These are phyloP conservation scores for Stegastes partitus DNA, from an alignment of 2,113 vertebrate species.

Conservation along the genomic window DNA sequence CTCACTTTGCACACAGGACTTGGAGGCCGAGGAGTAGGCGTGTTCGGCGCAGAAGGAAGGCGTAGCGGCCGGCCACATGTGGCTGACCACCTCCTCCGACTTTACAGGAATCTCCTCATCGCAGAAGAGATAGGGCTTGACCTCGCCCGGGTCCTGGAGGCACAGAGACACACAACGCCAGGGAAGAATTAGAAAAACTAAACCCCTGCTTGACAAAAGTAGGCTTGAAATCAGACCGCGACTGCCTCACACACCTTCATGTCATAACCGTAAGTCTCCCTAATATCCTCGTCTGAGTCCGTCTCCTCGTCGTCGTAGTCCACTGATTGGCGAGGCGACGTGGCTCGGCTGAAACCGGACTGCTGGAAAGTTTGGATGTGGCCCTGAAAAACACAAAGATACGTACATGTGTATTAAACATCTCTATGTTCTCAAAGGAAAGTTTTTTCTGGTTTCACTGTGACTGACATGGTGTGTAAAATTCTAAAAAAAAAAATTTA, in stretches of 20 bases:
- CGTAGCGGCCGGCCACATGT: constrained; percentile 95
- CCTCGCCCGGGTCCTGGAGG: constrained; percentile 93
- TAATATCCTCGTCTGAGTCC: constrained; percentile 97
- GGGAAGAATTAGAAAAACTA: neutral
- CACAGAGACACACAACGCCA: neutral
- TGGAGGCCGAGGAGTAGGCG: constrained; percentile 97
- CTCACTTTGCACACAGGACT: constrained; percentile 96
- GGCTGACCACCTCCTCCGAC: constrained; percentile 98
- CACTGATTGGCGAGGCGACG: constrained; percentile 91
- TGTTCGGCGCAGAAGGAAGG: constrained; percentile 97
- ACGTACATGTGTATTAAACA: neutral
- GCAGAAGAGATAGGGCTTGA: constrained; percentile 98
- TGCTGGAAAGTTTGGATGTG: constrained; percentile 98
- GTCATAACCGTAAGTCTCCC: constrained; percentile 96
- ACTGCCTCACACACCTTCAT: constrained; percentile 86
- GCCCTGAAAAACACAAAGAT: constrained; percentile 83
- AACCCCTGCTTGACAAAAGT: no score
- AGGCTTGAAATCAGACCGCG: no score
- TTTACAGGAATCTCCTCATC: constrained; percentile 99
- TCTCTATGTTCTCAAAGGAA: neutral
- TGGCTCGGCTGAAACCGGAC: constrained; percentile 93
- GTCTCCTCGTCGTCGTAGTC: constrained; percentile 99
- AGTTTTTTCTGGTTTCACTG: neutral
- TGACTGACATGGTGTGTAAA: no score
- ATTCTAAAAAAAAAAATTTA: no score